Evolutionary conservation across 2,888 invertebrate species (phyloP).

Genomic region (Vesta saturnalis): DNA sequence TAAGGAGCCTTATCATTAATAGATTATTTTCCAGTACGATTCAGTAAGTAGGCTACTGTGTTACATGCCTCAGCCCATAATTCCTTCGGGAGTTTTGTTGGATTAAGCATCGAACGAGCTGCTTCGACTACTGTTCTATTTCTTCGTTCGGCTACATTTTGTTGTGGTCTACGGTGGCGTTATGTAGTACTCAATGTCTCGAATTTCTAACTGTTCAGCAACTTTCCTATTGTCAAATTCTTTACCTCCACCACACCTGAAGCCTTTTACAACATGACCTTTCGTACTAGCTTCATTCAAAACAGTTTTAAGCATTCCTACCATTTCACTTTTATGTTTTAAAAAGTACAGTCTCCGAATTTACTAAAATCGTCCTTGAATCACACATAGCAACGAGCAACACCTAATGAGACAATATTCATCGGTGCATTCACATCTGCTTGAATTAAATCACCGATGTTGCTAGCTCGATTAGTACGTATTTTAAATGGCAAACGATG

Average conservation of each 20-base stretch:
- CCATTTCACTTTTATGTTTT: too few relatives aligned
- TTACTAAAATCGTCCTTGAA: not conserved
- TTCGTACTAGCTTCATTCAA: not conserved
- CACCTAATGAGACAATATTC: too few relatives aligned
- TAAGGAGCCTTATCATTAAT: too few relatives aligned
- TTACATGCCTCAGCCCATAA: too few relatives aligned
- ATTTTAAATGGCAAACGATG: not conserved
- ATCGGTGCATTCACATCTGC: too few relatives aligned
- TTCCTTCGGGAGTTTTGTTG: too few relatives aligned
- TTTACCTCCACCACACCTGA: not conserved
- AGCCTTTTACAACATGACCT: too few relatives aligned
- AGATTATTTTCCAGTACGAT: too few relatives aligned
- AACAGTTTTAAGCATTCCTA: not conserved
- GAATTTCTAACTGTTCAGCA: not conserved
- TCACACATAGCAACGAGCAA: not conserved
- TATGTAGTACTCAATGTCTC: not conserved
- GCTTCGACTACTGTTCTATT: not conserved
- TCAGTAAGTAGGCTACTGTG: too few relatives aligned
- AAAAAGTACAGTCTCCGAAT: too few relatives aligned
- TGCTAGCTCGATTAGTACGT: too few relatives aligned
- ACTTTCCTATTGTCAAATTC: slow-evolving; percentile 1
- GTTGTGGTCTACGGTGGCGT: slow-evolving; percentile 1
- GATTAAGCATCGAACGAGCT: too few relatives aligned
- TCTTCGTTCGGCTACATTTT: not conserved
- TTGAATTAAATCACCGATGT: not conserved